These are phyloP conservation scores for Spialia ferax DNA, from an alignment of 2,888 invertebrate genomes.

Conservation along the genomic window DNA sequence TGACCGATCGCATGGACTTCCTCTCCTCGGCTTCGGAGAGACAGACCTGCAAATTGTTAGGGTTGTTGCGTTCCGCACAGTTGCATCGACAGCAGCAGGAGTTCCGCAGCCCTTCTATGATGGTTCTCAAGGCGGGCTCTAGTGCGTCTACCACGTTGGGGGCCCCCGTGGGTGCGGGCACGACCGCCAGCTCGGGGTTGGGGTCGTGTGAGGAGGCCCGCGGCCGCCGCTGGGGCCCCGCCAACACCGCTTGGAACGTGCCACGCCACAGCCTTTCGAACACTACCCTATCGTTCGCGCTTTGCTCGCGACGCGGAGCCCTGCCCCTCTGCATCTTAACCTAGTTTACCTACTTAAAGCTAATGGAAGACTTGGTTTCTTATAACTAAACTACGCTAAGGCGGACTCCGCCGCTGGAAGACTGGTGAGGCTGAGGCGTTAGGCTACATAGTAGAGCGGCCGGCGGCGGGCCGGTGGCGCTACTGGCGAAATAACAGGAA, in stretches of 20 bases:
- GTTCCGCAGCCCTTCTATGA: slow-evolving; percentile 71
- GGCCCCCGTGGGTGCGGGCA: slow-evolving; percentile 53
- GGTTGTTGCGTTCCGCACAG: slow-evolving; percentile 69
- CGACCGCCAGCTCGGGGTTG: slow-evolving; percentile 55
- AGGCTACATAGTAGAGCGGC: slow-evolving; percentile 77
- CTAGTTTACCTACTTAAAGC: slow-evolving; percentile 68
- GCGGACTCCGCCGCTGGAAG: slow-evolving; percentile 74
- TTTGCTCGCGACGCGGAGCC: slow-evolving; percentile 75
- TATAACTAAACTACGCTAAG: slow-evolving; percentile 65
- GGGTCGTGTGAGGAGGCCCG: slow-evolving; percentile 73
- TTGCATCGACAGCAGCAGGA: slow-evolving; percentile 81
- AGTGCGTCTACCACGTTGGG: slow-evolving; percentile 73
- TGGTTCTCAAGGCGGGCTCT: slow-evolving; percentile 75
- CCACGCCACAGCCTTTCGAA: slow-evolving; percentile 92
- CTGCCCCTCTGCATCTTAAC: slow-evolving; percentile 80
- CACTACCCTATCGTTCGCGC: slow-evolving; percentile 86
- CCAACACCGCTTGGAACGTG: slow-evolving; percentile 84
- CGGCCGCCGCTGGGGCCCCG: slow-evolving; percentile 72
- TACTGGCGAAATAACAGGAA: slow-evolving; percentile 67
- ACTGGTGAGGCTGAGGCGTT: slow-evolving; percentile 64
- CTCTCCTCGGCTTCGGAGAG: slow-evolving; percentile 81
- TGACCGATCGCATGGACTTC: slow-evolving; percentile 88
- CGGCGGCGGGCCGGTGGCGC: slow-evolving; percentile 81
- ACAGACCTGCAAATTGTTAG: slow-evolving; percentile 85
- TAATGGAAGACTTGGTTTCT: slow-evolving; percentile 86